phyloP scores from a whole-genome alignment of 2,888 invertebrate species.

The Cenopis cana region DNA sequence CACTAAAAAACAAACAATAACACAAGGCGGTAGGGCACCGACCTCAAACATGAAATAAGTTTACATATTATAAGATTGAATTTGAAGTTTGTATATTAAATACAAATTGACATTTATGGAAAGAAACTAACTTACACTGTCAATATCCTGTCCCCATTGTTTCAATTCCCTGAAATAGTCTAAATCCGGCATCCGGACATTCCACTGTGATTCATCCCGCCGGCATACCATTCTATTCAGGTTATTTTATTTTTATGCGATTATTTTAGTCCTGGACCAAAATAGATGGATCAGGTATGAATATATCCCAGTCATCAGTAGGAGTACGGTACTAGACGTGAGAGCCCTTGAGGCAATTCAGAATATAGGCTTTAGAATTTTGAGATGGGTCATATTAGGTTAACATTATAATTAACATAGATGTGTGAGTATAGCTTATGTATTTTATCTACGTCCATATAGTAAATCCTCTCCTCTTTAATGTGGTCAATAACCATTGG shows the following conservation, averaged over 20 bases:
- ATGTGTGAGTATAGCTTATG: too few species aligned
- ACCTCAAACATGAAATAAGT: background rate
- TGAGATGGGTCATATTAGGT: background rate
- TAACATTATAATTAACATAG: too few species aligned
- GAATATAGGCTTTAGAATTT: slow-evolving; percentile 1
- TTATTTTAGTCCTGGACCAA: slow-evolving; percentile 10
- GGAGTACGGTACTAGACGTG: background rate
- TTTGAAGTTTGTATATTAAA: background rate
- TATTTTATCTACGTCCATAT: too few species aligned
- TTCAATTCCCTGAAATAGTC: slow-evolving; percentile 17
- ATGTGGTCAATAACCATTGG: too few species aligned
- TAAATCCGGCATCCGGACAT: slow-evolving; percentile 38
- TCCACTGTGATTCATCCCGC: slow-evolving; percentile 33
- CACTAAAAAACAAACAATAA: too few species aligned
- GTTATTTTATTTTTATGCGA: background rate
- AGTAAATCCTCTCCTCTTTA: too few species aligned
- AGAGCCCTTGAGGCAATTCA: background rate
- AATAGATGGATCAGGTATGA: background rate
- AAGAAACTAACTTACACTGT: background rate
- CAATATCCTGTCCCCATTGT: slow-evolving; percentile 20
- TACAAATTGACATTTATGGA: background rate
- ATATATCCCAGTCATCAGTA: background rate
- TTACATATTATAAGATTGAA: too few species aligned
- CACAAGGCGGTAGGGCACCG: too few species aligned
- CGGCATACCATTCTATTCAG: slow-evolving; percentile 16